Base-by-base conservation (phyloP, 2,797 vertebrate species). In the Myotis myotis region DNA sequence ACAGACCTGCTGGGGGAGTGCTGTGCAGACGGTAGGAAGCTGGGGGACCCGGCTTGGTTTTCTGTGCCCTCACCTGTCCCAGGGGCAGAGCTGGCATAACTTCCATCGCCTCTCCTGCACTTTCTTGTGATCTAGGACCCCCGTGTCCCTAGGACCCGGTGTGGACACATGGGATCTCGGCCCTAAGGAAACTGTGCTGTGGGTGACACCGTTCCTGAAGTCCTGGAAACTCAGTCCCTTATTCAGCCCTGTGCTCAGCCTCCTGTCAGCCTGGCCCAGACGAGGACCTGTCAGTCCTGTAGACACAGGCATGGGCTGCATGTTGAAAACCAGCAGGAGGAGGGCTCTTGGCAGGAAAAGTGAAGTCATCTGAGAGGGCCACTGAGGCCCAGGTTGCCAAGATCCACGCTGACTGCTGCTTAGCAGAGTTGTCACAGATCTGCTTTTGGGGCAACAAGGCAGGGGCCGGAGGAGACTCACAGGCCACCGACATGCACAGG, bases 401-500 rank as follows among this genome's bases (percentile, higher is more conserved):
- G 33, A 33, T 38, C 28, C 7, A 1, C 0, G 0, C 28, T 6
- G 49, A 71, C 1, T 5, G 66, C 36, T 4, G 41, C 85, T 38
- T 53, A 17, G 71, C 8, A 4, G 30, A 55, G 87, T 15, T 6
- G 79, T 41, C 60, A 36, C 47, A 47, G 57, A 8, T 20, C 33
- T 0, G 49, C 25, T 7, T 38, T 11, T 19, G 23, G 89, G 47
- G 66, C 62, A 11, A 0, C 44, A 5, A 30, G 41, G 72, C 44
- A 2, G 25, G 51, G 74, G 17, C 47, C 15, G 8, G 3, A 33
- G 62, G 41, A 51, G 70, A 9, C 25, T 5, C 62, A 1, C 3
- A 10, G 80, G 53, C 60, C 68, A 4, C 3, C 2, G 0, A 6
- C 49, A 3, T 2, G 8, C 0, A 8, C 11, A 2, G 2, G 4